Percentiles rank a stretch among this genome's conserved stretches.
These are phyloP conservation scores for Pocillopora grandis DNA, from an alignment of 92 coral and sea anemone genomes.

Conservation along the genomic window DNA sequence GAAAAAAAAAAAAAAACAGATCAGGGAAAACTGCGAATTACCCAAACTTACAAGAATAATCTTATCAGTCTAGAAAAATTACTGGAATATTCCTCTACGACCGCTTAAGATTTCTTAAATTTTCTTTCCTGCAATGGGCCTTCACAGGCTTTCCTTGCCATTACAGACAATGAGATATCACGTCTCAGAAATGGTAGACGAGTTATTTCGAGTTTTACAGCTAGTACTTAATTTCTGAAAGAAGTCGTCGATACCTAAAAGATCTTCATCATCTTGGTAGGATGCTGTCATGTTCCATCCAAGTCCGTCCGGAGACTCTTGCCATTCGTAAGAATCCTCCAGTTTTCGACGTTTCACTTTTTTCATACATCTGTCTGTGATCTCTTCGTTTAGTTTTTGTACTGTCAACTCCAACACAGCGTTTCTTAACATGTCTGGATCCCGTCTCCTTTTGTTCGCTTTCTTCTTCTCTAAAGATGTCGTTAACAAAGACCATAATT, in stretches of 20 bases:
- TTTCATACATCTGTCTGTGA: slow-evolving; percentile 86
- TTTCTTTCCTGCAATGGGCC: not conserved
- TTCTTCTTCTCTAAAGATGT: slow-evolving; percentile 88
- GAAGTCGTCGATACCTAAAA: slow-evolving; percentile 97
- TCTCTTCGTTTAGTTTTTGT: slow-evolving; percentile 91
- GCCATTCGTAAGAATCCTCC: slow-evolving; percentile 92
- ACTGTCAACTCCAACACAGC: slow-evolving; percentile 90
- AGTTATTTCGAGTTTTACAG: not conserved
- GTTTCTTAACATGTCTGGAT: slow-evolving; percentile 90
- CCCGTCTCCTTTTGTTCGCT: slow-evolving; percentile 74
- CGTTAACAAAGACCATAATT: slow-evolving; percentile 91
- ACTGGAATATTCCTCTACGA: not conserved
- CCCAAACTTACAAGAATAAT: not conserved
- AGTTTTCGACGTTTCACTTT: slow-evolving; percentile 76
- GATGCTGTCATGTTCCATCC: slow-evolving; percentile 95
- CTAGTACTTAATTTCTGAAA: slow-evolving; percentile 81
- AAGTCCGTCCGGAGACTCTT: slow-evolving; percentile 60
- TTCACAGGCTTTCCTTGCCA: too few species aligned
- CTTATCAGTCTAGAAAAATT: not conserved
- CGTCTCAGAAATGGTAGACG: not conserved
- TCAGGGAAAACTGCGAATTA: not conserved
- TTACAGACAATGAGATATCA: not conserved
- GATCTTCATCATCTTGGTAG: slow-evolving; percentile 83
- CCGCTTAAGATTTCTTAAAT: not conserved
- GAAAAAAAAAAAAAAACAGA: not conserved